phyloP scores from a whole-genome alignment of 2,113 vertebrate genomes.

The Rhinolophus sinicus region DNA sequence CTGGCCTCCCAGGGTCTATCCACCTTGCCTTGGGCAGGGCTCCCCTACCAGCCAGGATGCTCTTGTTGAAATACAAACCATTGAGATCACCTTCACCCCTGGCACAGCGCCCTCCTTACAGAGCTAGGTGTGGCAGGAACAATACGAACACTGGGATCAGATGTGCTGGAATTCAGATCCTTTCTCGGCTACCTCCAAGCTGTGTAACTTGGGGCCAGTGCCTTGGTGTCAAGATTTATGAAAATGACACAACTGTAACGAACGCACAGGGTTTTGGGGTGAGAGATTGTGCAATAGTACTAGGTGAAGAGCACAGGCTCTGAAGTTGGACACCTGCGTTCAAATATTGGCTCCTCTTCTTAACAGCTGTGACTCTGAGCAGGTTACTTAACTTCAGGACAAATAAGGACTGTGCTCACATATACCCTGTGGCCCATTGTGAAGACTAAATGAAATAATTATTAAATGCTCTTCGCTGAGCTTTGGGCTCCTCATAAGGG shows the following conservation, averaged over 20 bases:
- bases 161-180: neutral
- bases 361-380: neutral
- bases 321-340: neutral
- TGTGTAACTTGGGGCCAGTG: neutral
- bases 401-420: neutral
- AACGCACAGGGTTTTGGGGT: neutral
- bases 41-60: neutral
- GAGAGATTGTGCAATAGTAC: neutral
- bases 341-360: neutral
- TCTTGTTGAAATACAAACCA: neutral
- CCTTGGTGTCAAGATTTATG: neutral
- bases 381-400: neutral
- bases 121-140: neutral
- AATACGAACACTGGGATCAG: neutral
- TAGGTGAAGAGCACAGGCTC: neutral
- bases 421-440: neutral
- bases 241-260: neutral
- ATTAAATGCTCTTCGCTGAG: neutral
- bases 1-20: neutral
- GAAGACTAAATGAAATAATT: neutral
- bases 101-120: neutral
- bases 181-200: neutral
- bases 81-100: neutral
- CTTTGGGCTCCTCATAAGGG: neutral
- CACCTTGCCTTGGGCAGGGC: fast-evolving